A percentile compares a stretch with the other conserved stretches of the same genome.
Conservation (phyloP, 2,888 invertebrate species). For the Polymixis lichenea region DNA sequence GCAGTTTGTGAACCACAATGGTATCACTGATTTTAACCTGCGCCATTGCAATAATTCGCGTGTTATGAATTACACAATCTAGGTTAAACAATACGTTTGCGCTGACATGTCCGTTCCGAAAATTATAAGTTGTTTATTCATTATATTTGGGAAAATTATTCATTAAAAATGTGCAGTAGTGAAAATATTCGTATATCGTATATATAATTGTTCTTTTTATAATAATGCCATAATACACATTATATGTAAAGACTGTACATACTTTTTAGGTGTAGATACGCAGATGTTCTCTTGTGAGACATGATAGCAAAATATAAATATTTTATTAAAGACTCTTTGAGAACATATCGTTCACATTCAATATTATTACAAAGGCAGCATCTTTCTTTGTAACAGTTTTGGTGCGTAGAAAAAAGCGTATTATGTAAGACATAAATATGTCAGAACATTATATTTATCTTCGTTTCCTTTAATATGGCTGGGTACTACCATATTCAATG, state of each 20-base stretch:
- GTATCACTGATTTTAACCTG: too few relatives aligned
- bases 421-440: constrained; percentile 13
- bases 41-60: too few relatives aligned
- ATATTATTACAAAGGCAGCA: constrained; percentile 41
- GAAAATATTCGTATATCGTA: not conserved
- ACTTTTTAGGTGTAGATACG: not conserved
- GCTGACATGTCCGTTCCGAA: too few relatives aligned
- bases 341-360: constrained; percentile 21
- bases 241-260: not conserved
- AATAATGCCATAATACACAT: not conserved
- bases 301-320: constrained; percentile 44
- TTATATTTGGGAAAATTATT: too few relatives aligned
- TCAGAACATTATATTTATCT: constrained; percentile 2
- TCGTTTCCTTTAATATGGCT: constrained; percentile 4
- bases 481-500: not conserved
- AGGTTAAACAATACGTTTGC: too few relatives aligned
- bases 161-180: too few relatives aligned
- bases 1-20: too few relatives aligned
- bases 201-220: not conserved
- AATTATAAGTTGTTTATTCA: too few relatives aligned
- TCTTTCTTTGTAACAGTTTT: constrained; percentile 29
- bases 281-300: constrained; percentile 5
- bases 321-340: constrained; percentile 42
- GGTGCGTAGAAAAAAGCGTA: constrained; percentile 10
- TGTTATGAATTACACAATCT: too few relatives aligned